Evolutionary conservation across 2,113 vertebrate genomes (phyloP).

Genomic region (Furnarius figulus): DNA sequence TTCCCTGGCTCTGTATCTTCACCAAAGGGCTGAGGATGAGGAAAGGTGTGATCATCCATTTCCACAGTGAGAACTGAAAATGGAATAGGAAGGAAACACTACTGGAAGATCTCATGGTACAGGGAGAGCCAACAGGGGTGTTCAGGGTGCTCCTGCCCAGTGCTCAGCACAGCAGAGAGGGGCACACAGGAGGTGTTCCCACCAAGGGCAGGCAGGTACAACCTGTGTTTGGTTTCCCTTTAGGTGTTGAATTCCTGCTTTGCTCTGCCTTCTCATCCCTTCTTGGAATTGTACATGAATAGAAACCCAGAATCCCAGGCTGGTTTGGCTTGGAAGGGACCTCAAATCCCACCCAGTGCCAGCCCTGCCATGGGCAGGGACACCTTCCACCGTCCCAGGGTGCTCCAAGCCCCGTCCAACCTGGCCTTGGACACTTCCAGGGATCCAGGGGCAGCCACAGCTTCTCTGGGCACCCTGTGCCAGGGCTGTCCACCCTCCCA

Average conservation of each 20-base stretch:
- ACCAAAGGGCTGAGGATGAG: neutral
- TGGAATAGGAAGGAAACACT: neutral
- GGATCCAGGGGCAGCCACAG: neutral
- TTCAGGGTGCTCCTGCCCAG: neutral
- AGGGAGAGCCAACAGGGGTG: neutral
- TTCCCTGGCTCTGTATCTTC: neutral
- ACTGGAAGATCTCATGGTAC: accelerated
- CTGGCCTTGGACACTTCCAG: neutral
- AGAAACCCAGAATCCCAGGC: neutral
- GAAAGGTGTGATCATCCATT: too few relatives aligned
- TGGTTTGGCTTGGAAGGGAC: neutral
- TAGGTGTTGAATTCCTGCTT: neutral
- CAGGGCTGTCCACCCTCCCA: neutral
- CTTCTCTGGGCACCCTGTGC: neutral
- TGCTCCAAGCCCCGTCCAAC: neutral
- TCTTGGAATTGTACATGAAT: accelerated
- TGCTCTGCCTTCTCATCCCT: neutral
- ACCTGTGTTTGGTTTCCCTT: neutral
- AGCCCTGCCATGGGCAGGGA: neutral
- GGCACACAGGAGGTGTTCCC: neutral
- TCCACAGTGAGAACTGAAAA: neutral
- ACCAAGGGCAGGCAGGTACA: neutral
- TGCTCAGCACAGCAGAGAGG: accelerated
- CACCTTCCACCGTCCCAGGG: neutral
- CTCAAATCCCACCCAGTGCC: neutral